Evolutionary conservation across 2,797 vertebrate genomes (phyloP), one percentile per base, ranked within the genome.

Genomic region (Iguana delicatissima): DNA sequence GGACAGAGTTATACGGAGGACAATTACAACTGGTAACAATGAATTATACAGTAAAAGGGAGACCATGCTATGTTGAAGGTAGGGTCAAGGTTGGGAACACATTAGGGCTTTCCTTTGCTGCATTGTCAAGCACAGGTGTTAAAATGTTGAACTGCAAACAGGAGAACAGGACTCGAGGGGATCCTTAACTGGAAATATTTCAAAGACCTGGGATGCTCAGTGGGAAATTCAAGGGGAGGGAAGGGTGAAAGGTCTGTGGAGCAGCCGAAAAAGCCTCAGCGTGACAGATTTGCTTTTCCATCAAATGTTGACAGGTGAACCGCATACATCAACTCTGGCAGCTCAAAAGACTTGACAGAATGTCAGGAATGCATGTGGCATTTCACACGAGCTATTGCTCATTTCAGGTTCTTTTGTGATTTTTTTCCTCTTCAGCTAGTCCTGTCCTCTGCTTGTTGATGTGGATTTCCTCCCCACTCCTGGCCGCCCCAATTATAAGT

Each of bases 291-390:
- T 97, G 97, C 98, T 98, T 97, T 97, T 97, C 97, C 97, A 97
- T 98, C 98, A 97, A 91, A 96, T 94, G 95, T 97, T 96, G 97
- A 98, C 98, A 98, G 98, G 98, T 98, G 97, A 98, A 97, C 96
- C 3, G 87, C 91, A 92, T 96, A 95, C 96, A 97, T 97, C 97
- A 97, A 95, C 94, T 96, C 96, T 96, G 67, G 92, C 90, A 94
- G 94, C 95, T 94, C 92, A 81, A 92, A 94, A 97, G 92, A 95
- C 94, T 93, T 96, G 97, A 97, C 97, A 97, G 94, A 95, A 95
- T 95, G 97, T 96, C 94, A 98, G 96, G 97, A 96, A 96, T 98
- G 97, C 93, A 89, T 82, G 88, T 93, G 96, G 95, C 95, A 97
- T 97, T 96, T 87, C 89, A 90, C 84, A 89, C 92, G 82, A 95